phyloP scores from a whole-genome alignment of 2,797 vertebrate species.

The Spizella passerina region DNA sequence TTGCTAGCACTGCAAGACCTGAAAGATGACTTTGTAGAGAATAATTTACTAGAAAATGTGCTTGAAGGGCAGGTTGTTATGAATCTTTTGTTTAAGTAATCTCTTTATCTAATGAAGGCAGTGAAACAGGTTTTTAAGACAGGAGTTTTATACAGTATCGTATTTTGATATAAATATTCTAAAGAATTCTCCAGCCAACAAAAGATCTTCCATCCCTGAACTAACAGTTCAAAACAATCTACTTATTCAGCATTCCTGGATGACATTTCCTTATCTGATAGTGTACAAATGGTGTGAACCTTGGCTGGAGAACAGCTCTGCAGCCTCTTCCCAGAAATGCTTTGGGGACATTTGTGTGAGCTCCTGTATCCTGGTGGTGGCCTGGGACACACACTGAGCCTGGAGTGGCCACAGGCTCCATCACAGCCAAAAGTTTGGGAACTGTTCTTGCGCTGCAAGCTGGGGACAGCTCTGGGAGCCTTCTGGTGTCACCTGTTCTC shows the following conservation, averaged over 20 bases:
- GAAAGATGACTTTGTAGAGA: background rate
- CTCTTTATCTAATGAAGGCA: background rate
- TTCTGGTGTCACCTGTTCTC: background rate
- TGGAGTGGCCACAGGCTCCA: accelerated
- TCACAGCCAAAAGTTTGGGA: background rate
- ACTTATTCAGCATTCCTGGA: background rate
- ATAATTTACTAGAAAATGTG: background rate
- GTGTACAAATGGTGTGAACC: background rate
- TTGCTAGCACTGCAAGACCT: background rate
- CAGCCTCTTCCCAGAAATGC: background rate
- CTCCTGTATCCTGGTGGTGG: background rate
- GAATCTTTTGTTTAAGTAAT: background rate
- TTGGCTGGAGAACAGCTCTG: background rate
- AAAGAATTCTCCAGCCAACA: background rate
- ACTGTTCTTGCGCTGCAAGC: background rate
- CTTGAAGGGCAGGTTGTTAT: background rate
- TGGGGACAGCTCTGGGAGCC: background rate
- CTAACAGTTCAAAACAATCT: background rate
- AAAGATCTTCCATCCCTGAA: background rate
- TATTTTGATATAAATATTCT: background rate
- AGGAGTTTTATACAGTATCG: background rate
- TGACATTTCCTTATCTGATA: background rate
- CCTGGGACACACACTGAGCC: background rate
- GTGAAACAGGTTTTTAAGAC: background rate
- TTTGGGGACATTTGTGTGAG: background rate